Evolutionary conservation across 2,888 invertebrate species (phyloP).

Genomic region (Patella caerulea): DNA sequence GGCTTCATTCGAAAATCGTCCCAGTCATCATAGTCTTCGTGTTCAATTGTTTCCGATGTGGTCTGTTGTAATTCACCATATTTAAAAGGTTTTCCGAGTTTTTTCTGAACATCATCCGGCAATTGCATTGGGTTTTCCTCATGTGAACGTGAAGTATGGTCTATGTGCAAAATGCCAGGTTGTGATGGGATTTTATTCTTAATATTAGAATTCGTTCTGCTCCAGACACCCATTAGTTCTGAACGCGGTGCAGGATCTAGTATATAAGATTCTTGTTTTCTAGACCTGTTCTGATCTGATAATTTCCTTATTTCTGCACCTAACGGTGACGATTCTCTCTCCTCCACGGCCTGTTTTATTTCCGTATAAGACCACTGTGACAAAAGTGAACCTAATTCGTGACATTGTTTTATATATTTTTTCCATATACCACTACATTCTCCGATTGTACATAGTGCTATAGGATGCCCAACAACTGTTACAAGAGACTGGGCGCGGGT

Average conservation of each 20-base stretch:
- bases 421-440: conserved; percentile 63
- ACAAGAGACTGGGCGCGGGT: conserved; percentile 66
- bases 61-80: background rate
- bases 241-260: background rate
- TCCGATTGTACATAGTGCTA: conserved; percentile 64
- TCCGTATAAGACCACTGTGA: conserved; percentile 34
- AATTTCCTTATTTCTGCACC: background rate
- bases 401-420: conserved; percentile 62
- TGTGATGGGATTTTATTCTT: background rate
- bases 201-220: background rate
- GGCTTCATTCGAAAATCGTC: conserved; percentile 46
- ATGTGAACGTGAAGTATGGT: background rate
- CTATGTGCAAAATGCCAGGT: background rate
- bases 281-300: background rate
- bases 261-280: background rate
- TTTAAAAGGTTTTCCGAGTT: background rate
- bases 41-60: conserved; percentile 15
- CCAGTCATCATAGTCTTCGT: conserved; percentile 42
- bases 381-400: conserved; percentile 61
- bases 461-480: conserved; percentile 65
- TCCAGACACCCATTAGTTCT: background rate
- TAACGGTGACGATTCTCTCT: background rate
- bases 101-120: background rate
- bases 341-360: background rate
- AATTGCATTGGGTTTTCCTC: background rate